These are phyloP conservation scores for Patiria pectinifera DNA, from an alignment of 53 echinoderm and acorn worm genomes.

Conservation along the genomic window DNA sequence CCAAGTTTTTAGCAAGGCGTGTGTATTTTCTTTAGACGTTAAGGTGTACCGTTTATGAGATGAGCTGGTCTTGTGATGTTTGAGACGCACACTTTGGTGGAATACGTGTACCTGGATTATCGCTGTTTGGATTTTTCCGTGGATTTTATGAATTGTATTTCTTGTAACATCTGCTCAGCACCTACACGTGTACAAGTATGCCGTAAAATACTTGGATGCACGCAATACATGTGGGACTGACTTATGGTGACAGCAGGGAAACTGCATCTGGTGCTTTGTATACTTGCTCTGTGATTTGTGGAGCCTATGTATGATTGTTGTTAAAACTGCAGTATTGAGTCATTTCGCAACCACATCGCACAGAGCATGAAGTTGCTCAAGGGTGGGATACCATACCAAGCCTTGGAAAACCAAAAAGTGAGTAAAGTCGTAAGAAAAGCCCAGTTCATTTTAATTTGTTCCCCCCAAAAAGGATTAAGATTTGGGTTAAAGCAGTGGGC, in stretches of 20 bases:
- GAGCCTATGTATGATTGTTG: no score
- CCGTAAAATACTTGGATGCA: not conserved
- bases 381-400: not conserved
- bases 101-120: not conserved
- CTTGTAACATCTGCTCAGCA: not conserved
- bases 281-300: no score
- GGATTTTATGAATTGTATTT: not conserved
- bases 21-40: not conserved
- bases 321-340: not conserved
- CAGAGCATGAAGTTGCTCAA: conserved; percentile 11
- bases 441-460: no score
- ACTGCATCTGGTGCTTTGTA: no score
- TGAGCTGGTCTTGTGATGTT: not conserved
- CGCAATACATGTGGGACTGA: no score
- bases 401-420: conserved; percentile 8
- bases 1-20: not conserved
- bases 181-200: not conserved
- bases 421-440: not conserved
- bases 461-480: not conserved
- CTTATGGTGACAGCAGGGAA: no score
- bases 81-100: not conserved
- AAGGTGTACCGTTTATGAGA: not conserved
- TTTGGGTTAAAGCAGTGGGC: not conserved
- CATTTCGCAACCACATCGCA: not conserved
- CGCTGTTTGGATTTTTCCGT: not conserved